A percentile compares a stretch with the other conserved stretches of the same genome.
phyloP scores from a whole-genome alignment of 2,113 vertebrate species.

The Scartelaos histophorus region DNA sequence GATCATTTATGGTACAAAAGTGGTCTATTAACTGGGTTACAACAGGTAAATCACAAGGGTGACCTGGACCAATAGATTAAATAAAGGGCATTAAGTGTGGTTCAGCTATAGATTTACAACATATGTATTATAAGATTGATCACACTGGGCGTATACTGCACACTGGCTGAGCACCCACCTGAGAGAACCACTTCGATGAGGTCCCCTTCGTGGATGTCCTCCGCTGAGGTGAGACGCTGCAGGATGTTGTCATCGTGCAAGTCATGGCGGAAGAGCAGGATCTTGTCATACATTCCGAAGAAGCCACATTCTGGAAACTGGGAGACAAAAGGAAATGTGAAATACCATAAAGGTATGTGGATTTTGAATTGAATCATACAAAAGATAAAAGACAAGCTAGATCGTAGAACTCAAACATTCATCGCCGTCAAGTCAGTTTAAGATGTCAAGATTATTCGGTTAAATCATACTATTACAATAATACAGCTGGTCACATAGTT shows the following conservation, averaged over 20 bases:
- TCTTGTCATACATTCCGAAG: constrained; percentile 99
- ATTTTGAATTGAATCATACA: too few species aligned
- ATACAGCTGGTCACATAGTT: too few species aligned
- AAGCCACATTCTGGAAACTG: constrained; percentile 99
- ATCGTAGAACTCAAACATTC: not conserved
- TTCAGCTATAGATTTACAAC: not conserved
- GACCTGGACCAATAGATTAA: not conserved
- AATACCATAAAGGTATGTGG: too few species aligned
- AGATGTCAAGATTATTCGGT: not conserved
- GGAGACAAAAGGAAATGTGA: constrained; percentile 24
- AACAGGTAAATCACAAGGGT: not conserved
- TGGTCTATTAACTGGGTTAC: not conserved
- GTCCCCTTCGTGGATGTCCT: constrained; percentile 96
- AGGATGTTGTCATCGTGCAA: constrained; percentile 96
- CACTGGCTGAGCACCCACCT: constrained; percentile 72
- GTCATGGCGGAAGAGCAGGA: constrained; percentile 96
- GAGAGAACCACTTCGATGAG: constrained; percentile 96
- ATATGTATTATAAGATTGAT: not conserved
- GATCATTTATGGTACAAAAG: not conserved
- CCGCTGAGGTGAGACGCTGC: constrained; percentile 90
- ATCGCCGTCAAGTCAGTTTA: not conserved
- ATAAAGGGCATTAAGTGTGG: not conserved
- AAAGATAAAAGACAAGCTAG: too few species aligned
- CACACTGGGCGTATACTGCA: not conserved
- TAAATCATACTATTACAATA: too few species aligned